These are phyloP conservation scores for Nasonia giraulti DNA, from an alignment of 1,140 invertebrate species.

Conservation along the genomic window DNA sequence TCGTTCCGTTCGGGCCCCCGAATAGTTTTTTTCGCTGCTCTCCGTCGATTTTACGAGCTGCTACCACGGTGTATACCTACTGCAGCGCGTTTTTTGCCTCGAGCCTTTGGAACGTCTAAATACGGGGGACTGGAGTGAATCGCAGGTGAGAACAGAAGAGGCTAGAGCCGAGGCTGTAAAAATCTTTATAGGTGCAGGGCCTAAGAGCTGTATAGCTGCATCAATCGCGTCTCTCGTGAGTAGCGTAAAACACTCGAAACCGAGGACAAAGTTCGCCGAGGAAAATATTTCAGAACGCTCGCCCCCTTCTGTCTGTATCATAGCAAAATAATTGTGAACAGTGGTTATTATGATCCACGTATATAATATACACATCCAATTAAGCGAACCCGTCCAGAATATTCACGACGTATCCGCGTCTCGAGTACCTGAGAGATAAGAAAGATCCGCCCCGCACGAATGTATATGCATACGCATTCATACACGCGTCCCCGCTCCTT, in stretches of 20 bases:
- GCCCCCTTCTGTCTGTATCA: no score
- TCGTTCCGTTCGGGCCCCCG: conserved; percentile 19
- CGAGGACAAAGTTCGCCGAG: not conserved
- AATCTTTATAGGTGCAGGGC: not conserved
- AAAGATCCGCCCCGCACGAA: not conserved
- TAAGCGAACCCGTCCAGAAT: not conserved
- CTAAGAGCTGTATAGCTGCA: not conserved
- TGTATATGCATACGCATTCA: not conserved
- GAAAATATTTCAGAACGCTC: not conserved
- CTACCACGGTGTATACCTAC: conserved; percentile 16
- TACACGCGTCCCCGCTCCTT: not conserved
- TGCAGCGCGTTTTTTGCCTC: conserved; percentile 16
- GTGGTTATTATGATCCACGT: not conserved
- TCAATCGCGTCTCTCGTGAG: not conserved
- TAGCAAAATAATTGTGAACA: no score
- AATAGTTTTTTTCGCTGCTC: not conserved
- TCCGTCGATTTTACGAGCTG: conserved; percentile 39
- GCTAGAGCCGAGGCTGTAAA: conserved; percentile 18
- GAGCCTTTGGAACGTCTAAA: conserved; percentile 32
- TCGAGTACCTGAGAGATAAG: not conserved
- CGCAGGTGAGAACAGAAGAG: conserved; percentile 19
- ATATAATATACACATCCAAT: not conserved
- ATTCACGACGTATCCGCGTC: not conserved
- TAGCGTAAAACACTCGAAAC: conserved; percentile 17
- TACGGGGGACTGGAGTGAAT: conserved; percentile 5